Evolutionary conservation across 2,888 invertebrate genomes (phyloP), one percentile per base, ranked within the genome.

Genomic region (Pegoplata infirma): DNA sequence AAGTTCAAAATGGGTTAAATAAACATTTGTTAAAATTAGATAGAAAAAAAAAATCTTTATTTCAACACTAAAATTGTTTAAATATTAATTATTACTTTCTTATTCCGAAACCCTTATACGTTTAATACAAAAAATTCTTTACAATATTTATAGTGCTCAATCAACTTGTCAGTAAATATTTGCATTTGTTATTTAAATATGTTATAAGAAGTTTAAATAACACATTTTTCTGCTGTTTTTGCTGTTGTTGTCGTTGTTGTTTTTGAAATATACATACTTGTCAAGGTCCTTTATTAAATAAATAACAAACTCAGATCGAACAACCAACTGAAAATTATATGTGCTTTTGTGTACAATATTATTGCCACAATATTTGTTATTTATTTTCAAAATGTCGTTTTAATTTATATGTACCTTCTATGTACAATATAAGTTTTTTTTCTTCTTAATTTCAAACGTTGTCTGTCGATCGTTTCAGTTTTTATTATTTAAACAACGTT

Each of bases 101-200:
- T n/a, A n/a, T n/a, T n/a, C n/a, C n/a, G n/a, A n/a, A n/a, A n/a
- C n/a, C n/a, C n/a, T n/a, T n/a, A n/a, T n/a, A n/a, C n/a, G n/a
- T n/a, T n/a, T n/a, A n/a, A n/a, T n/a, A n/a, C n/a, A n/a, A 25
- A 25, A 25, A 25, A 25, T 25, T 25, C 25, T 25, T 25, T 25
- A 25, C n/a, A n/a, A n/a, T 25, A 25, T 25, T 25, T 25, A 25
- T n/a, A 63, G 49, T 72, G 76, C 49, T 59, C 59, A 72, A 61
- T 67, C 72, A 77, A 40, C 40, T 67, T 67, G 72, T 72, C 67
- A 68, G 44, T 73, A 73, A 72, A 72, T 77, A 64, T 68, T 68
- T 72, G 61, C 58, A 76, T 66, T 59, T 59, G 12, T 49, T 71
- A n/a, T 51, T 56, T 23, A 14, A 61, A 67, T 66, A 49, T 49